phyloP scores from a whole-genome alignment of 2,888 invertebrate species.

The Eupithecia subumbrata region DNA sequence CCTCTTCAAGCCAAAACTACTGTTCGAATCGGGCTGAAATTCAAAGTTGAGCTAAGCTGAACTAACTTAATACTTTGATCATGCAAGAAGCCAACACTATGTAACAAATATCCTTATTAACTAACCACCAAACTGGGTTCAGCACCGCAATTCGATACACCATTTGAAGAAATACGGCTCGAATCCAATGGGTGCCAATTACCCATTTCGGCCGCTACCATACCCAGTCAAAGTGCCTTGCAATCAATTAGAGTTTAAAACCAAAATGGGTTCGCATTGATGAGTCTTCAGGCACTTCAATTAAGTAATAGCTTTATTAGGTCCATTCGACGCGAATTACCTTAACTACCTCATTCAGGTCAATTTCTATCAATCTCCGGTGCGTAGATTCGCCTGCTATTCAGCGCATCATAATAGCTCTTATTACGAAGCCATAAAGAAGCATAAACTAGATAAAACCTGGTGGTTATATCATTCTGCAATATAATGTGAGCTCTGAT shows the following conservation, averaged over 20 bases:
- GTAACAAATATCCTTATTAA: slow-evolving; percentile 3
- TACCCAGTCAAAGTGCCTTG: neutral
- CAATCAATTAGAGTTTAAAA: slow-evolving; percentile 5
- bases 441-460: neutral
- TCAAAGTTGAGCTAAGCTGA: neutral
- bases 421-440: slow-evolving; percentile 10
- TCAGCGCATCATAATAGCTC: neutral
- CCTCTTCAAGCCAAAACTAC: too few relatives aligned
- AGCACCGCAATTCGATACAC: slow-evolving; percentile 1
- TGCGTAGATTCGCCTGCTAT: slow-evolving; percentile 7
- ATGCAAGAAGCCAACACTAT: neutral
- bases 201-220: neutral
- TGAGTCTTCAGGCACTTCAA: slow-evolving; percentile 1
- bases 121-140: neutral
- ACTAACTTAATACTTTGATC: neutral
- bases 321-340: slow-evolving; percentile 1
- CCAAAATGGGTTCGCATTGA: slow-evolving; percentile 1
- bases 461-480: neutral
- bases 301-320: slow-evolving; percentile 9
- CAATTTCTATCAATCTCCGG: slow-evolving; percentile 2
- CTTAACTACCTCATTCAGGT: slow-evolving; percentile 11
- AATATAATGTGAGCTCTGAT: slow-evolving; percentile 4
- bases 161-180: slow-evolving; percentile 3
- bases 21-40: too few relatives aligned
- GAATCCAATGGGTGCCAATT: slow-evolving; percentile 1